These are phyloP conservation scores for Drosophila kanapiae DNA, from an alignment of 1,140 invertebrate genomes.

Conservation along the genomic window DNA sequence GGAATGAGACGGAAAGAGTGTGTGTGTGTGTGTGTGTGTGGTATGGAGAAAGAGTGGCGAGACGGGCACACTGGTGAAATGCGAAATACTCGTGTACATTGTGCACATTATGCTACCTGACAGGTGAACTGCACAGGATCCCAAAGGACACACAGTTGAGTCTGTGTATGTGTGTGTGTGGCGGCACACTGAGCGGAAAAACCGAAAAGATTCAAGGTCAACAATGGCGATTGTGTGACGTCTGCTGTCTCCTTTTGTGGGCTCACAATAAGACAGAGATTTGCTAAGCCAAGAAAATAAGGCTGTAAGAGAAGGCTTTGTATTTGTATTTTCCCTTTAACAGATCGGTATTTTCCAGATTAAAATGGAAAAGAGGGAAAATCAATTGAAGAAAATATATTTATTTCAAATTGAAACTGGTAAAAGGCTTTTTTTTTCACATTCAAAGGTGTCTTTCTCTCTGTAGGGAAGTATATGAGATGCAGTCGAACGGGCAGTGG, in stretches of 20 bases:
- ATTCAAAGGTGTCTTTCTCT: neutral
- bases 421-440: no score
- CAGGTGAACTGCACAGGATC: slow-evolving; percentile 36
- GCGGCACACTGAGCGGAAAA: slow-evolving; percentile 14
- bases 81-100: slow-evolving; percentile 43
- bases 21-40: neutral
- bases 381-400: no score
- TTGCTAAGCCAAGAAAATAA: neutral
- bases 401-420: no score
- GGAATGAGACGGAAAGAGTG: neutral
- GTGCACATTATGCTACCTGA: slow-evolving; percentile 51
- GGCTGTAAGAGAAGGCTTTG: neutral
- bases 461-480: slow-evolving; percentile 6
- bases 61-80: slow-evolving; percentile 12
- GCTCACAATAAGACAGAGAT: slow-evolving; percentile 4
- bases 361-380: neutral
- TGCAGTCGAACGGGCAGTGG: slow-evolving; percentile 27
- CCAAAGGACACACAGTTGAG: slow-evolving; percentile 3
- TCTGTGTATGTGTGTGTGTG: neutral
- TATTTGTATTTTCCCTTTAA: neutral
- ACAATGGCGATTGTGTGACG: slow-evolving; percentile 10
- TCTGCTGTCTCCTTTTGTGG: neutral
- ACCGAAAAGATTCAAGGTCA: slow-evolving; percentile 7
- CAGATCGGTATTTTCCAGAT: neutral
- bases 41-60: neutral